A percentile compares a stretch with the other conserved stretches of the same genome.
Conservation (phyloP, 2,797 vertebrate species). For the Pteropus rufus region DNA sequence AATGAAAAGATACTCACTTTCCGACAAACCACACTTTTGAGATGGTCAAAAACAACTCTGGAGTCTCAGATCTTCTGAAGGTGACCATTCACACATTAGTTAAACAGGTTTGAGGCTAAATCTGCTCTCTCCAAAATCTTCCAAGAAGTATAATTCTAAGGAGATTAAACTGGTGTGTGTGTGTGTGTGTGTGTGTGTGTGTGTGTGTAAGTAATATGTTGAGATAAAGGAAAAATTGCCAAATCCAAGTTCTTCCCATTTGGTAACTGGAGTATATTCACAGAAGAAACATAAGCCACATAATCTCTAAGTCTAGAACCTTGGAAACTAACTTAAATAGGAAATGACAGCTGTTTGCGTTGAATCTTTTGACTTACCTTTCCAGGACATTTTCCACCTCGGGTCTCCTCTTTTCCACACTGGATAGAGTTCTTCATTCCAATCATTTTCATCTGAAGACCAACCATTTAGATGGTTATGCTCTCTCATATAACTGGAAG, state of each 20-base stretch:
- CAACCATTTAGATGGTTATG: slow-evolving; percentile 85
- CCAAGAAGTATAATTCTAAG: background rate
- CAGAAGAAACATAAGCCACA: rapidly evolving
- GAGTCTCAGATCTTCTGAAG: background rate
- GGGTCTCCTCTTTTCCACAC: slow-evolving; percentile 81
- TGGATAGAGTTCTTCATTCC: slow-evolving; percentile 94
- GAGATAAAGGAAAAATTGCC: background rate
- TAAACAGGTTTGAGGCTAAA: background rate
- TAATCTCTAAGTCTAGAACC: background rate
- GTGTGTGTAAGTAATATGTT: background rate
- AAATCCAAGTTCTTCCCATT: background rate
- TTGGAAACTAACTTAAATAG: background rate
- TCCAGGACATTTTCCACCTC: slow-evolving; percentile 84
- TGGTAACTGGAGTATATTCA: background rate
- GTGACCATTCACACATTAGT: too few species aligned
- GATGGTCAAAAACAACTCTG: background rate
- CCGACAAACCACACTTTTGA: background rate
- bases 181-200: background rate
- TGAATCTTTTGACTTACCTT: slow-evolving; percentile 71
- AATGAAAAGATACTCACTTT: background rate
- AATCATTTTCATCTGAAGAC: slow-evolving; percentile 89
- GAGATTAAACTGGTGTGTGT: background rate
- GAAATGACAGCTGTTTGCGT: background rate
- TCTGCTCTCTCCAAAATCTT: background rate
- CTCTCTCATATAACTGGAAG: slow-evolving; percentile 64